Percentiles rank a stretch among this genome's conserved stretches.
Evolutionary conservation across 2,888 invertebrate genomes (phyloP).

Genomic region (Pseudanteris insignis): DNA sequence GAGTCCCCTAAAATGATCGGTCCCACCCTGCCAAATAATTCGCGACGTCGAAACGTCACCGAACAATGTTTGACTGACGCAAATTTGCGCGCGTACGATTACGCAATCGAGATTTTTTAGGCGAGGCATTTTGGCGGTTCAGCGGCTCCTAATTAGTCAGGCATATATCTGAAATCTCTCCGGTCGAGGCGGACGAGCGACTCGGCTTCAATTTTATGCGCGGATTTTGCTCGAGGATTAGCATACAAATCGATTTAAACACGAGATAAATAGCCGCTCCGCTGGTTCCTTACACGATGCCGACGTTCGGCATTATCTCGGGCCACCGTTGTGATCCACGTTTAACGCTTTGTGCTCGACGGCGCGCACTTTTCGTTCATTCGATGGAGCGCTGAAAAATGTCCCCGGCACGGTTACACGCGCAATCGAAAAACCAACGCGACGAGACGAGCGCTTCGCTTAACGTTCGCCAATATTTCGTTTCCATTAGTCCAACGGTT

Average conservation of each 20-base stretch:
- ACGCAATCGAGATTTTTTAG: constrained; percentile 6
- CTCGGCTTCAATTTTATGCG: constrained; percentile 53
- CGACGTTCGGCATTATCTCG: constrained; percentile 65
- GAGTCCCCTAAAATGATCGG: too few relatives aligned
- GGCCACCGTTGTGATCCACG: constrained; percentile 65
- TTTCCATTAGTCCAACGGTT: too few relatives aligned
- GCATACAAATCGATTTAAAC: constrained; percentile 67
- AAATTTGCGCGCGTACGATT: constrained; percentile 20
- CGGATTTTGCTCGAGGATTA: constrained; percentile 64
- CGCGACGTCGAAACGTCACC: too few relatives aligned
- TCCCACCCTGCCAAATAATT: too few relatives aligned
- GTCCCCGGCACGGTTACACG: too few relatives aligned
- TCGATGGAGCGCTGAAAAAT: constrained; percentile 14
- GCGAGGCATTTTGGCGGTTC: constrained; percentile 25
- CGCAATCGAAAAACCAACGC: constrained; percentile 2
- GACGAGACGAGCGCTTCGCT: too few relatives aligned
- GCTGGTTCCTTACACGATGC: constrained; percentile 64
- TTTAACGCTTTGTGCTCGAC: constrained; percentile 66
- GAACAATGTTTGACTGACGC: too few relatives aligned
- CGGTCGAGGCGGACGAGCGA: constrained; percentile 62
- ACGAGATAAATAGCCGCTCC: constrained; percentile 66
- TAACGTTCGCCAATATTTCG: too few relatives aligned
- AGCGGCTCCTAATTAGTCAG: constrained; percentile 63
- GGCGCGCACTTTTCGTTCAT: constrained; percentile 29
- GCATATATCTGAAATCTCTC: constrained; percentile 66